These are phyloP conservation scores for Nephrotoma guestfalica DNA, from an alignment of 2,888 invertebrate species.

Conservation along the genomic window DNA sequence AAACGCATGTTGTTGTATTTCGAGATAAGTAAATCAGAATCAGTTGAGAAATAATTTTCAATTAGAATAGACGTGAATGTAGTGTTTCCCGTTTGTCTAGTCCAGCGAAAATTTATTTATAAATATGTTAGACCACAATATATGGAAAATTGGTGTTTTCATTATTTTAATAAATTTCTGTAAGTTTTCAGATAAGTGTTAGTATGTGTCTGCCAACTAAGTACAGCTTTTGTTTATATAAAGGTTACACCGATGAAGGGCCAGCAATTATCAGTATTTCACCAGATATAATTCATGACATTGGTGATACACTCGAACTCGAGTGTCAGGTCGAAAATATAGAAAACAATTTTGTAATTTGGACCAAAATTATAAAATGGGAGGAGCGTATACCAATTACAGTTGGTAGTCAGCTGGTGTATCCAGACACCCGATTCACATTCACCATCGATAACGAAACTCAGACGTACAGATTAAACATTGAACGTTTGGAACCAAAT, in stretches of 20 bases:
- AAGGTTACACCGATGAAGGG: background rate
- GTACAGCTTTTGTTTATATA: background rate
- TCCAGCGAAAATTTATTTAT: background rate
- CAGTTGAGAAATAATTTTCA: background rate
- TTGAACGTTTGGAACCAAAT: background rate
- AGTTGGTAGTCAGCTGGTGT: background rate
- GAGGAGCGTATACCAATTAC: background rate
- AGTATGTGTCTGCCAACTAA: background rate
- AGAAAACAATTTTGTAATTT: background rate
- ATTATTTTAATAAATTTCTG: background rate
- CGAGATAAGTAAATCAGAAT: background rate
- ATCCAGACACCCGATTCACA: background rate
- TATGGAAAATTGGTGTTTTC: background rate
- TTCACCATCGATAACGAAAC: background rate
- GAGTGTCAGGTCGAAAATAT: background rate
- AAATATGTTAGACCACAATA: background rate
- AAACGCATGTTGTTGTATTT: background rate
- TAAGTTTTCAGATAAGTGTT: background rate
- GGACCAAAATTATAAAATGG: background rate
- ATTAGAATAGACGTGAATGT: background rate
- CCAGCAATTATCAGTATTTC: background rate
- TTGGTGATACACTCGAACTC: background rate
- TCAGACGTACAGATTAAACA: background rate
- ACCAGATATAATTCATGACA: background rate
- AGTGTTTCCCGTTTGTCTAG: background rate